Evolutionary conservation across 2,113 vertebrate species (phyloP).

Genomic region (Plestiodon gilberti): DNA sequence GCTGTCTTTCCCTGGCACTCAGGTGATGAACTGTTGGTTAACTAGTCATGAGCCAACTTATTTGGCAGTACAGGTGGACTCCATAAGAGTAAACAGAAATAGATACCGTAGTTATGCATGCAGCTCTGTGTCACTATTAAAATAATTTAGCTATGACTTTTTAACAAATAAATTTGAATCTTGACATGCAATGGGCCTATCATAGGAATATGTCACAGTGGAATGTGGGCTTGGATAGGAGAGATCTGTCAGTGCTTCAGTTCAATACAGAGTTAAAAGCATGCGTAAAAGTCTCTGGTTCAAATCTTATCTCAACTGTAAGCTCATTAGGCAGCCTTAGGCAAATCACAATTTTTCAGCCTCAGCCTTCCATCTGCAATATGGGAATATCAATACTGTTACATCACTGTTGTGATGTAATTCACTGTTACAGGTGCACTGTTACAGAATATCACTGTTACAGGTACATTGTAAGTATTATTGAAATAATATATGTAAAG

Average conservation of each 20-base stretch:
- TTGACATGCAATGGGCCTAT: background rate
- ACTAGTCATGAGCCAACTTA: slow-evolving; percentile 46
- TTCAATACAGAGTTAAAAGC: background rate
- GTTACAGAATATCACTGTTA: no score
- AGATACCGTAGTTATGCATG: background rate
- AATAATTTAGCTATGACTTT: background rate
- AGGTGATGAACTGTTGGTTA: slow-evolving; percentile 56
- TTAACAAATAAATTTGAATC: background rate
- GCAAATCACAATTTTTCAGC: background rate
- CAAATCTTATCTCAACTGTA: no score
- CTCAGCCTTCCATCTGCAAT: background rate
- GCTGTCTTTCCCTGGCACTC: slow-evolving; percentile 54
- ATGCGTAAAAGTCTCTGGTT: background rate
- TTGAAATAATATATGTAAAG: background rate
- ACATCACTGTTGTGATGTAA: no score
- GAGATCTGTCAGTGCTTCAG: background rate
- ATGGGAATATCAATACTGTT: background rate
- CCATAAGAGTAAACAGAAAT: slow-evolving; percentile 43
- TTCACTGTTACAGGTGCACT: background rate
- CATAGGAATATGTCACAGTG: background rate
- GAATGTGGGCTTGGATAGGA: background rate
- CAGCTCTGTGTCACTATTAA: slow-evolving; percentile 50
- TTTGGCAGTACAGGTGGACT: slow-evolving; percentile 33
- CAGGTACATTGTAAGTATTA: background rate
- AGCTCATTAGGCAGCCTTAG: background rate